A percentile compares a stretch with the other conserved stretches of the same genome.
Conservation (phyloP, 92 coral and sea anemone genomes). For the Parazoanthus darwini region DNA sequence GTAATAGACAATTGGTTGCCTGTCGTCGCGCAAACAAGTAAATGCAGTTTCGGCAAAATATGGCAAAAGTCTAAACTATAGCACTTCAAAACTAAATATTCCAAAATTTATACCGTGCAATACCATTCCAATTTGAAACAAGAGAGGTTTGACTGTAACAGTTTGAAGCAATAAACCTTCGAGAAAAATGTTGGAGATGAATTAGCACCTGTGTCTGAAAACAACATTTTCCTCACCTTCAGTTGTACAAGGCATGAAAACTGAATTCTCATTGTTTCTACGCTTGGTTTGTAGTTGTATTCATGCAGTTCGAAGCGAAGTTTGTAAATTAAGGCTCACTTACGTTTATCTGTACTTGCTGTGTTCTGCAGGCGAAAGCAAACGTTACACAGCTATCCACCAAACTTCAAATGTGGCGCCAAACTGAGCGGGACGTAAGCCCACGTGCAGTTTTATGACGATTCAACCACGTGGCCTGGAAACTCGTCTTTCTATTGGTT, state of each 20-base stretch:
- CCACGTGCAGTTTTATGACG: not conserved
- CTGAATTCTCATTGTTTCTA: not conserved
- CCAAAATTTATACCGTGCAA: no score
- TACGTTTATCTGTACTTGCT: not conserved
- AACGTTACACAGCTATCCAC: no score
- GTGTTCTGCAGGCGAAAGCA: no score
- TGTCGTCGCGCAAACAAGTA: no score
- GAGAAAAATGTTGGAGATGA: not conserved
- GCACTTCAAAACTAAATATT: no score
- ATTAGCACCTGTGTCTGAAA: not conserved
- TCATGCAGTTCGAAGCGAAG: not conserved
- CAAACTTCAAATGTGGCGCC: not conserved
- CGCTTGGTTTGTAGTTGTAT: not conserved
- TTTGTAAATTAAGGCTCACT: not conserved
- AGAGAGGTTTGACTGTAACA: no score
- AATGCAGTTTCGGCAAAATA: no score
- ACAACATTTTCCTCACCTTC: not conserved
- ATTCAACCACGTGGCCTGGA: not conserved
- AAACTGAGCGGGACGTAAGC: not conserved
- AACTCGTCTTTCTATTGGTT: no score
- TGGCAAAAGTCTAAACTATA: no score
- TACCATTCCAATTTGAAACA: no score
- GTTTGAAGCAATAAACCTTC: no score
- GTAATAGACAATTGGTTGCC: no score
- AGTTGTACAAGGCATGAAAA: not conserved